Evolutionary conservation across 2,113 vertebrate genomes (phyloP), one percentile per base, ranked within the genome.

Genomic region (Macquaria australasica): DNA sequence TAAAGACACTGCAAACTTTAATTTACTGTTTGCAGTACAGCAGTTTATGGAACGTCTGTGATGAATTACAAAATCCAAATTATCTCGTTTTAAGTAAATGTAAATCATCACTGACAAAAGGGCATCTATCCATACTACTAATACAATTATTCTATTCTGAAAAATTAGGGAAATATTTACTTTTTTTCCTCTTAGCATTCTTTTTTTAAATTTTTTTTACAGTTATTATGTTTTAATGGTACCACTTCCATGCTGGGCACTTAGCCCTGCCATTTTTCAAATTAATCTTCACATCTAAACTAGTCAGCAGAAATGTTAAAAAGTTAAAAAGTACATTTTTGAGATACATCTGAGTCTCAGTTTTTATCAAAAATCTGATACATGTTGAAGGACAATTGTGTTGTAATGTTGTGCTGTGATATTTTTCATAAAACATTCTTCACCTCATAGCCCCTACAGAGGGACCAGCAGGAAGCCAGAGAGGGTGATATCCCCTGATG

Each of bases 131-230:
- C 56, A 62, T n/a, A 11, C 43, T 41, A 43, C 10, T 77, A 43
- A 58, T 73, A 18, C 37, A 73, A 12, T 48, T 37, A 73, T 58
- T 23, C 45, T 45, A 25, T 34, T 64, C 59, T 60, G 18, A 34
- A 43, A 64, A 64, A 39, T 25, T 1, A 63, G 6, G 9, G n/a
- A 21, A 81, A 81, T n/a, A 25, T 48, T 31, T n/a, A 81, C 37
- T 73, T 45, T 73, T 66, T n/a, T 55, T 41, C 34, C 69, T 64
- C 12, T 18, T 1, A 73, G 50, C 11, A 43, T 55, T 28, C 6
- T 56, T 73, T 67, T 58, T 48, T 74, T 69, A 37, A 31, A 21
- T 3, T 56, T 73, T 67, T 58, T 48, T 74, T 69, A 37, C 41
- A 21, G 6, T 58, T 58, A 50, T 67, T 67, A 37, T 7, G 41